phyloP scores from a whole-genome alignment of 2,888 invertebrate species.

The Sesamia inferens region DNA sequence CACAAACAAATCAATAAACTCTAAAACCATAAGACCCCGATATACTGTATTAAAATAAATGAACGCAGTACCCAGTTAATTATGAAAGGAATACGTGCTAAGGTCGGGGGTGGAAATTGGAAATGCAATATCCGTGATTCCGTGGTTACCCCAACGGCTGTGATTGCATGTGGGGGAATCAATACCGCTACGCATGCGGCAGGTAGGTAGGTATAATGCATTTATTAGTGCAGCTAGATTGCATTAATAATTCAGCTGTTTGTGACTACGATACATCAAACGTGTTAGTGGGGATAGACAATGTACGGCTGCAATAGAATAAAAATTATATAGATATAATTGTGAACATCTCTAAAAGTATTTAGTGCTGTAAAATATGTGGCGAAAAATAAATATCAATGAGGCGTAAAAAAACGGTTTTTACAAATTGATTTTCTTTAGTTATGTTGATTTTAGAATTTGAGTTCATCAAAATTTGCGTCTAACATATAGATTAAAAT shows the following conservation, averaged over 20 bases:
- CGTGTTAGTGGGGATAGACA: background rate
- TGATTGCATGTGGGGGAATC: conserved; percentile 46
- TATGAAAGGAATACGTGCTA: conserved; percentile 21
- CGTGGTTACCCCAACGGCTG: conserved; percentile 23
- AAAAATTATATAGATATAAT: background rate
- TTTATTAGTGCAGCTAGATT: conserved; percentile 34
- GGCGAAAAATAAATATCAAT: background rate
- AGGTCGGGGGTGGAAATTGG: conserved; percentile 44
- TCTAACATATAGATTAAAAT: too few species aligned
- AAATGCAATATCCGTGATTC: conserved; percentile 59
- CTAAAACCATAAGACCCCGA: conserved; percentile 11
- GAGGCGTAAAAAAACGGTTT: too few species aligned
- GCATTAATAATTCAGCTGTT: conserved; percentile 41
- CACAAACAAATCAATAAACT: conserved; percentile 21
- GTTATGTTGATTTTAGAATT: too few species aligned
- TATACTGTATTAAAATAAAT: conserved; percentile 17
- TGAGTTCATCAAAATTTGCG: too few species aligned
- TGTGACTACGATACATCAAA: background rate
- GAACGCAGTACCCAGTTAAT: conserved; percentile 20
- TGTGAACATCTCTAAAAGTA: conserved; percentile 1
- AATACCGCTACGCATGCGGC: conserved; percentile 30
- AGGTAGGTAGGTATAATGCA: conserved; percentile 5
- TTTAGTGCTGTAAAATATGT: background rate
- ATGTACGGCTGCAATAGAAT: too few species aligned
- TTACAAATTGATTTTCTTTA: too few species aligned